Evolutionary conservation across 1,140 invertebrate species (phyloP).

Genomic region (Panagrolaimus sp.): DNA sequence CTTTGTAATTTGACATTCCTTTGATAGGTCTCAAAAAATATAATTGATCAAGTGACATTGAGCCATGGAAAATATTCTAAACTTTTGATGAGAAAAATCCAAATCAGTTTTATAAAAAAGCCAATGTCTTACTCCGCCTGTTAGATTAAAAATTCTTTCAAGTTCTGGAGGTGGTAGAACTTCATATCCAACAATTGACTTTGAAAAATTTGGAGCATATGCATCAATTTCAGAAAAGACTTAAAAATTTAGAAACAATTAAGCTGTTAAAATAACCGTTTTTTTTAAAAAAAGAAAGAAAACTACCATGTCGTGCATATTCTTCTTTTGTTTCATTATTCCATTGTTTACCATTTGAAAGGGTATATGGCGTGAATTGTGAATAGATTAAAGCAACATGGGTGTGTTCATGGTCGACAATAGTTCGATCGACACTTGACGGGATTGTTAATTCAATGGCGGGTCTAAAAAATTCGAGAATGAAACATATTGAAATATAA

Average conservation of each 20-base stretch:
- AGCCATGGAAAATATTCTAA: conserved; percentile 66
- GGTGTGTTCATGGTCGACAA: conserved; percentile 59
- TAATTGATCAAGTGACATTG: conserved; percentile 64
- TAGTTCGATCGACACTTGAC: conserved; percentile 62
- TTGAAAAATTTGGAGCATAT: conserved; percentile 64
- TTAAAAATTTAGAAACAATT: conserved; percentile 46
- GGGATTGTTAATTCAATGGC: conserved; percentile 67
- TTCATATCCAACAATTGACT: conserved; percentile 64
- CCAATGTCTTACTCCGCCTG: conserved; percentile 62
- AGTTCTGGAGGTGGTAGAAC: conserved; percentile 65
- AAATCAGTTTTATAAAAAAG: too few relatives aligned
- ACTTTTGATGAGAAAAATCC: conserved; percentile 47
- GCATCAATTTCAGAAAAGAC: conserved; percentile 63
- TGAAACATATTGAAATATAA: conserved; percentile 1
- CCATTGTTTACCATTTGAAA: conserved; percentile 57
- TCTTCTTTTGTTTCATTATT: conserved; percentile 59
- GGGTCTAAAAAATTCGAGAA: conserved; percentile 59
- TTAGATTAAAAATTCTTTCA: conserved; percentile 64
- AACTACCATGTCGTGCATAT: conserved; percentile 59
- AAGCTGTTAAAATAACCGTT: background rate
- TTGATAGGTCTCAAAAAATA: conserved; percentile 61
- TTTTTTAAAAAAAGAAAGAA: background rate
- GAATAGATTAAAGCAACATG: conserved; percentile 66
- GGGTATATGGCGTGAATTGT: conserved; percentile 63
- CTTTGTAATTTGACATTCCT: conserved; percentile 58